A percentile compares a stretch with the other conserved stretches of the same genome.
phyloP scores from a whole-genome alignment of 1,140 invertebrate genomes.

The Drosophila virilis region DNA sequence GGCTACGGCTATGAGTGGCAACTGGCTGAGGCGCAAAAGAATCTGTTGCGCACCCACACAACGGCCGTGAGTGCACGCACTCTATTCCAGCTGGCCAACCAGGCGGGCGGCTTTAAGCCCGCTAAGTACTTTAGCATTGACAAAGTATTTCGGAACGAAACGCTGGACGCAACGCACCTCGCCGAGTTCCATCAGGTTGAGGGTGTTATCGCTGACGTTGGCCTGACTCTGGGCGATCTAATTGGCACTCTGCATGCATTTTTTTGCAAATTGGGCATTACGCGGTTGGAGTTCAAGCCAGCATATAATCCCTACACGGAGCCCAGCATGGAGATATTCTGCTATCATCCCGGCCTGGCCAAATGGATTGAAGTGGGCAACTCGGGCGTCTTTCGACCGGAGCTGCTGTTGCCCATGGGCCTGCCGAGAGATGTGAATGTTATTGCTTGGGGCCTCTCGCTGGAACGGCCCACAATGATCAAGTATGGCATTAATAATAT shows the following conservation, averaged over 20 bases:
- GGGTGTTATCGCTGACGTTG: constrained; percentile 97
- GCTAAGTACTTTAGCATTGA: constrained; percentile 99
- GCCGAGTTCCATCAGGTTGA: constrained; percentile 99
- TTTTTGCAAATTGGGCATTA: constrained; percentile 97
- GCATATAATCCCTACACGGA: constrained; percentile 99
- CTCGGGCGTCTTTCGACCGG: constrained; percentile 98
- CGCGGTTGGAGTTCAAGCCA: constrained; percentile 97
- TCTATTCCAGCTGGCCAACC: constrained; percentile 94
- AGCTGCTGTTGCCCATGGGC: constrained; percentile 99
- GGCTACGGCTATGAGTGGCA: constrained; percentile 95
- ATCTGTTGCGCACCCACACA: constrained; percentile 98
- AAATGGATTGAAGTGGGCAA: constrained; percentile 97
- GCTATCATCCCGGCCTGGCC: constrained; percentile 92
- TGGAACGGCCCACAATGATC: constrained; percentile 99
- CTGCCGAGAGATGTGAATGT: constrained; percentile 97
- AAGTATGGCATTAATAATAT: constrained; percentile 99
- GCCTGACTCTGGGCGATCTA: constrained; percentile 95
- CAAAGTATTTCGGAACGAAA: constrained; percentile 99
- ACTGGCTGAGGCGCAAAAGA: constrained; percentile 97
- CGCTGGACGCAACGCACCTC: constrained; percentile 98
- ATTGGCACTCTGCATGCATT: constrained; percentile 97
- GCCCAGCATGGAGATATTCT: constrained; percentile 99
- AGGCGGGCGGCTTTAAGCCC: constrained; percentile 92
- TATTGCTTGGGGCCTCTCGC: constrained; percentile 98
- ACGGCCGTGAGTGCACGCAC: constrained; percentile 98